Percentiles rank a stretch among this genome's conserved stretches.
phyloP scores from a whole-genome alignment of 2,888 invertebrate genomes.

The Lasioglossum oenotherae region DNA sequence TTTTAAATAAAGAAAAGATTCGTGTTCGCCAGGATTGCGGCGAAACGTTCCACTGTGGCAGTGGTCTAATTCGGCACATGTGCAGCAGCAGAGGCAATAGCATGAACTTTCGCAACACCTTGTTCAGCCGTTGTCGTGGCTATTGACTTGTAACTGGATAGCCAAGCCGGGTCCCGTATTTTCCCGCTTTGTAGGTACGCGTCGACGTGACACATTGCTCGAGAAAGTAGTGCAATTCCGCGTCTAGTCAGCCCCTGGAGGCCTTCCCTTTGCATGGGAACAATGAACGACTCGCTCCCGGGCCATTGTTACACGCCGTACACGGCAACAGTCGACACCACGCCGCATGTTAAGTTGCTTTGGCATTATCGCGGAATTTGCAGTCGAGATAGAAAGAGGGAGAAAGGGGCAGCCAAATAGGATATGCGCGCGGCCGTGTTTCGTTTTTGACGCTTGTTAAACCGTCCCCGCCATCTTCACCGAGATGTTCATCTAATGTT shows the following conservation, averaged over 20 bases:
- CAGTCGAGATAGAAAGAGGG: neutral
- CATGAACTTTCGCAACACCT: slow-evolving; percentile 17
- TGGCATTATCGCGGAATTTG: slow-evolving; percentile 26
- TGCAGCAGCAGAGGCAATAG: neutral
- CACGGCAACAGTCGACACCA: neutral
- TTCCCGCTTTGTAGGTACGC: slow-evolving; percentile 15
- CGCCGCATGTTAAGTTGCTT: slow-evolving; percentile 17
- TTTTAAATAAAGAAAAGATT: no score
- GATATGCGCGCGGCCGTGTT: neutral
- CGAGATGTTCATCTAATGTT: no score
- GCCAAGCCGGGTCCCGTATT: neutral
- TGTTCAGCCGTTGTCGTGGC: neutral
- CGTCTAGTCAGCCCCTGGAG: slow-evolving; percentile 15
- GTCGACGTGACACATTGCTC: slow-evolving; percentile 26
- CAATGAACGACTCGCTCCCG: slow-evolving; percentile 16
- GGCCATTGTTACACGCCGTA: slow-evolving; percentile 21
- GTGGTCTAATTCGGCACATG: slow-evolving; percentile 11
- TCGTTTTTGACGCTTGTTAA: neutral
- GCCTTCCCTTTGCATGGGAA: slow-evolving; percentile 18
- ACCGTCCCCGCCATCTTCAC: neutral
- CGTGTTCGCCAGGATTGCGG: no score
- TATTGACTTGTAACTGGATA: slow-evolving; percentile 35
- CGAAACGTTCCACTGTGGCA: neutral
- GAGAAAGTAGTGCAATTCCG: slow-evolving; percentile 46
- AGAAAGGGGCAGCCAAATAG: neutral